Conservation (phyloP, 2,113 vertebrate genomes). For the Hippoglossus stenolepis region DNA sequence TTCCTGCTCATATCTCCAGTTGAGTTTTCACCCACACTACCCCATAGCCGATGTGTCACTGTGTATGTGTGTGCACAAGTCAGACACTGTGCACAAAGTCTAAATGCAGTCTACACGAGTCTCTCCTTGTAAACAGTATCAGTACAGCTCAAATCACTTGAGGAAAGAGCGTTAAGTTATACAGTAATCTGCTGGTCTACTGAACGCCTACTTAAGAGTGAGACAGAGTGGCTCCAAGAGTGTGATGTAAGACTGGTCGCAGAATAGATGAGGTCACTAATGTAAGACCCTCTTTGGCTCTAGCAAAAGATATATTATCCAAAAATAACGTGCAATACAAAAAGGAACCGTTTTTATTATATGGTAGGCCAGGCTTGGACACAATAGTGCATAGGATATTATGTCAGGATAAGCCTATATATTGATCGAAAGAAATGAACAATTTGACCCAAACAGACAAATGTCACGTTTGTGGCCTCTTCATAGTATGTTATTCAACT, state of each 20-base stretch:
- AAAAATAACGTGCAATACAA: conserved; percentile 49
- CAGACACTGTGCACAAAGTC: conserved; percentile 13
- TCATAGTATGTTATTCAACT: conserved; percentile 27
- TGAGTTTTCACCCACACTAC: conserved; percentile 53
- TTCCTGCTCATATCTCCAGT: conserved; percentile 68
- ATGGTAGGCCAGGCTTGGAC: conserved; percentile 23
- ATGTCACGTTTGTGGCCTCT: conserved; percentile 49
- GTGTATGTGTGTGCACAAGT: conserved; percentile 28
- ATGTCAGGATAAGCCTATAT: conserved; percentile 7
- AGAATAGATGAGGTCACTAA: conserved; percentile 61
- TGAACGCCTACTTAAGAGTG: conserved; percentile 50
- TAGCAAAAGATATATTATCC: conserved; percentile 34
- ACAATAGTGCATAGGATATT: conserved; percentile 41
- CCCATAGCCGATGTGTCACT: conserved; percentile 43
- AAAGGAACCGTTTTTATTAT: conserved; percentile 27
- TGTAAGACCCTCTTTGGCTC: conserved; percentile 38
- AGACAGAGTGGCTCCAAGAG: conserved; percentile 53
- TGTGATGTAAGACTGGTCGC: conserved; percentile 3
- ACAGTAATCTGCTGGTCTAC: conserved; percentile 42
- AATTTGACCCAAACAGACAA: conserved; percentile 57
- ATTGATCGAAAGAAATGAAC: conserved; percentile 33
- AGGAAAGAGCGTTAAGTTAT: conserved; percentile 39
- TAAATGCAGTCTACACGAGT: conserved; percentile 26
- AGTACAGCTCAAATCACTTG: conserved; percentile 24
- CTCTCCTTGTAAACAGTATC: conserved; percentile 45